phyloP scores from a whole-genome alignment of 1,140 invertebrate species.

The Papilio helenus region DNA sequence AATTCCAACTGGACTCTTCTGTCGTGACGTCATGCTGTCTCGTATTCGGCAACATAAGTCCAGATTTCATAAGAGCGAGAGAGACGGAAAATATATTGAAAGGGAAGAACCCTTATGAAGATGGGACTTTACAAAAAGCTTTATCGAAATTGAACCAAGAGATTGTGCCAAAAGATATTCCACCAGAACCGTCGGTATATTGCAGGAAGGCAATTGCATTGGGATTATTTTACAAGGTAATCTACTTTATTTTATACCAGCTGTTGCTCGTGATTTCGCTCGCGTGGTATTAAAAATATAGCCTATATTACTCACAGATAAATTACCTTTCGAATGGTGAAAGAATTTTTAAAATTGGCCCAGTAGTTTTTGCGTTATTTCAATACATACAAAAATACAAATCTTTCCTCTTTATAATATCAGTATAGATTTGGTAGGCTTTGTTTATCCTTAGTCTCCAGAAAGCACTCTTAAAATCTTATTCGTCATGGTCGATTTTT shows the following conservation, averaged over 20 bases:
- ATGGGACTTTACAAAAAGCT: conserved; percentile 82
- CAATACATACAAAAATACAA: no score
- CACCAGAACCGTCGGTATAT: conserved; percentile 86
- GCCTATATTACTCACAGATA: no score
- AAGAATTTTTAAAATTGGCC: no score
- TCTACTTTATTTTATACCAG: not conserved
- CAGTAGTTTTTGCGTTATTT: no score
- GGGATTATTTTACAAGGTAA: conserved; percentile 87
- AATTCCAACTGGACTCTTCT: conserved; percentile 84
- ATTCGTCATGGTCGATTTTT: no score
- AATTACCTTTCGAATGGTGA: no score
- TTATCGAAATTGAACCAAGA: conserved; percentile 85
- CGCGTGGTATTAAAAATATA: no score
- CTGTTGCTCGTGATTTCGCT: no score
- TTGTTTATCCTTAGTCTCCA: no score
- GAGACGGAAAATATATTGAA: conserved; percentile 86
- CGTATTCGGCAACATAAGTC: conserved; percentile 72
- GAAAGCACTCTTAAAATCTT: no score
- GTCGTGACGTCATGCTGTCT: conserved; percentile 78
- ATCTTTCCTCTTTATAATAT: no score
- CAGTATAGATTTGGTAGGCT: no score
- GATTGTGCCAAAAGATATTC: conserved; percentile 84
- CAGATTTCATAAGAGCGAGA: conserved; percentile 87
- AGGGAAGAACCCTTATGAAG: conserved; percentile 82
- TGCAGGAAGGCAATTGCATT: conserved; percentile 86